Evolutionary conservation across 2,888 invertebrate genomes (phyloP), one percentile per base, ranked within the genome.

Genomic region (Omphaloscelis lunosa): DNA sequence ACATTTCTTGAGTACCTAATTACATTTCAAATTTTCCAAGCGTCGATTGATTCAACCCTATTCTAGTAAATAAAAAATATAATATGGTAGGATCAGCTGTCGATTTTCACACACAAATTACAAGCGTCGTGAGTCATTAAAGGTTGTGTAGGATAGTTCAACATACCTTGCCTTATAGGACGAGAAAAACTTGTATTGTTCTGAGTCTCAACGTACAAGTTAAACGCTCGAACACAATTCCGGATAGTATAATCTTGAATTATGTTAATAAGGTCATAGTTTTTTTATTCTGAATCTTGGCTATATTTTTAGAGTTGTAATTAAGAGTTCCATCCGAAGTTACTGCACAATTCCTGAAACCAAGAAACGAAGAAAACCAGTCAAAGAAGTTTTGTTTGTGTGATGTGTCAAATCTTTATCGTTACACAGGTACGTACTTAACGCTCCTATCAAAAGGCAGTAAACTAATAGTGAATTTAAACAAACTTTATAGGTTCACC

Each of bases 91-190:
- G 8, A 58, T 69, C 86, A 88, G 78, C 77, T 86, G 88, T 62
- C 45, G 29, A 39, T 59, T 53, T 80, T 86, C 86, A 65, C 88
- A 86, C 80, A 86, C 78, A 86, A 86, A 82, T 80, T 77, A 80
- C 66, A 65, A 62, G 63, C 61, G 34, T 67, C 58, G 73, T 68
- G 71, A 68, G 81, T 71, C 53, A 74, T 80, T 65, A 75, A 59
- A 39, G 62, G 75, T 63, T 63, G 63, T 27, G 59, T 61, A 45
- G 51, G n/a, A 59, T 80, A 66, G 51, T 71, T 63, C 20, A 53
- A 72, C 41, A 61, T 67, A 67, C 51, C 48, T 66, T 58, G 6
- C 29, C 15, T 12, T 56, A 56, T 45, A 63, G 53, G 51, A 27
- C 61, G 34, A 63, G 63, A 71, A 74, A 80, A 59, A 48, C 45